Percentiles rank a stretch among this genome's conserved stretches.
phyloP scores from a whole-genome alignment of 2,888 invertebrate species.

The Heliconius hortense region DNA sequence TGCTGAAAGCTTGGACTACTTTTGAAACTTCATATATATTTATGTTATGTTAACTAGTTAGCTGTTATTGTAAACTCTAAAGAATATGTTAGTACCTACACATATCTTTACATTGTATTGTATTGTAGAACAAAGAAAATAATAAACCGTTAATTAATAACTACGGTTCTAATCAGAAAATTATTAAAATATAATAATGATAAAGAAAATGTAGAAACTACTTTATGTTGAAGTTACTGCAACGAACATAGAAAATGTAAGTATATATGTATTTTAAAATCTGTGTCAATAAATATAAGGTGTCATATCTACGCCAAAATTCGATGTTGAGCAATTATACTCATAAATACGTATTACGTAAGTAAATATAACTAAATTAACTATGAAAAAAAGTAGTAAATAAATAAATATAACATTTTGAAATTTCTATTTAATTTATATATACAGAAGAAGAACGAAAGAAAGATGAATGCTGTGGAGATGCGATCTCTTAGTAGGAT shows the following conservation, averaged over 20 bases:
- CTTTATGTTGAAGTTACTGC: neutral
- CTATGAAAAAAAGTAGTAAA: no score
- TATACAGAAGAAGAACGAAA: no score
- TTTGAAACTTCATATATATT: conserved; percentile 30
- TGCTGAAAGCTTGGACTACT: conserved; percentile 30
- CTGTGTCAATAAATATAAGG: neutral
- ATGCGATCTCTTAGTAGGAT: no score
- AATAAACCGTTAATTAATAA: neutral
- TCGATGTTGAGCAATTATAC: no score
- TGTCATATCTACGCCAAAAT: no score
- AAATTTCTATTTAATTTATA: no score
- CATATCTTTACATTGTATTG: conserved; percentile 1
- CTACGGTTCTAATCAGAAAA: neutral
- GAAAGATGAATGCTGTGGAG: no score
- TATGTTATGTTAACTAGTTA: conserved; percentile 24
- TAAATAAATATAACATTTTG: no score
- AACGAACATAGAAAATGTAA: neutral
- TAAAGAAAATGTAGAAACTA: neutral
- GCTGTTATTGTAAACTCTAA: conserved; percentile 20
- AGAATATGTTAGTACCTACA: neutral
- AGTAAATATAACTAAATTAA: no score
- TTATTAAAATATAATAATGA: neutral
- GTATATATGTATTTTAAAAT: neutral
- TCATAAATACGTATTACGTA: no score
- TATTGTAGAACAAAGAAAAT: conserved; percentile 7